Conservation (phyloP, 1,140 invertebrate genomes). For the Penaeus japonicus region DNA sequence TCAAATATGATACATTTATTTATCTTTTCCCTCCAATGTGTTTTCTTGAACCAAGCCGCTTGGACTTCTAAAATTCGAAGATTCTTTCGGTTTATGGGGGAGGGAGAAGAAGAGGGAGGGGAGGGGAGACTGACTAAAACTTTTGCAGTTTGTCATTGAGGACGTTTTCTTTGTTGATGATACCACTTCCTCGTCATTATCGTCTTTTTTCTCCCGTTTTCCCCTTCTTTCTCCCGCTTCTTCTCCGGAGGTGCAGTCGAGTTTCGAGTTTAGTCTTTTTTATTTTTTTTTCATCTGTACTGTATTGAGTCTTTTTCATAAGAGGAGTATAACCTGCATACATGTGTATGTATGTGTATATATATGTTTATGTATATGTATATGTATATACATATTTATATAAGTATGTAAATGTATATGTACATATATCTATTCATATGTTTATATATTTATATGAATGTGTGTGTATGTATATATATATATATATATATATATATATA, state of each 20-base stretch:
- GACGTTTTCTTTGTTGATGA: neutral
- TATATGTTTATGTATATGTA: too few relatives aligned
- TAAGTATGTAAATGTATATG: neutral
- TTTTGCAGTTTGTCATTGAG: neutral
- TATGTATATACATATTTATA: too few relatives aligned
- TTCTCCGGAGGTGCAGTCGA: neutral
- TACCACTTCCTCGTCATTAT: neutral
- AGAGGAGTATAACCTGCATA: too few relatives aligned
- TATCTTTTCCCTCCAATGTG: too few relatives aligned
- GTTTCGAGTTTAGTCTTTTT: neutral
- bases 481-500: neutral
- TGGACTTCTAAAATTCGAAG: too few relatives aligned
- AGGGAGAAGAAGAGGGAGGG: too few relatives aligned
- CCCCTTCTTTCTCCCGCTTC: neutral
- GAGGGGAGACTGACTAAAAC: too few relatives aligned
- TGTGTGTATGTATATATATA: neutral
- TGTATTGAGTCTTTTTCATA: too few relatives aligned
- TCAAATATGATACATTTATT: too few relatives aligned
- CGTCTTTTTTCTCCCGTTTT: neutral
- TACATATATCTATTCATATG: neutral
- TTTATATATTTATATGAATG: neutral
- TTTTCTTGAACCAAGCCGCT: too few relatives aligned
- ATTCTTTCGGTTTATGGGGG: too few relatives aligned
- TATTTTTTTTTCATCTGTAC: neutral
- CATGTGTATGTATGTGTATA: too few relatives aligned